Conservation (phyloP, 2,888 invertebrate genomes). For the Lithodes maja region DNA sequence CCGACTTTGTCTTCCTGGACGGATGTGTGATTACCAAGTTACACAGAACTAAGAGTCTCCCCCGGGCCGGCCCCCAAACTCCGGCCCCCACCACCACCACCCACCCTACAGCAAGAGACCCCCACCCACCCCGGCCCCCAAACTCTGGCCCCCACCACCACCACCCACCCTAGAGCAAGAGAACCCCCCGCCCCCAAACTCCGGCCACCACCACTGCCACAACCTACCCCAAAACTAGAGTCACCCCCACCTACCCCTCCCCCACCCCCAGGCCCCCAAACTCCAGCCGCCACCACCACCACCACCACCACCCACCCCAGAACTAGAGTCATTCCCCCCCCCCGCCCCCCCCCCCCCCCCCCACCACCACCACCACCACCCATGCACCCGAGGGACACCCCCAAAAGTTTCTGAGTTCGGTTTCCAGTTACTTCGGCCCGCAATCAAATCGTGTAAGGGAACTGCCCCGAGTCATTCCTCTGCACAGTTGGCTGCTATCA, state of each 20-base stretch:
- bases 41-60: not conserved
- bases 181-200: not conserved
- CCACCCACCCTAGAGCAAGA: too few species aligned
- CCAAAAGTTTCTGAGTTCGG: too few species aligned
- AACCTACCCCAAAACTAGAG: not conserved
- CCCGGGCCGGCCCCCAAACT: not conserved
- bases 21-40: slow-evolving; percentile 1
- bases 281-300: not conserved
- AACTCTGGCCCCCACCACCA: not conserved
- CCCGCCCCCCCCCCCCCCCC: not conserved
- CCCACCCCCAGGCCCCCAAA: not conserved
- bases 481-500: not conserved
- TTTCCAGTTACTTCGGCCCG: too few species aligned
- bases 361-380: not conserved
- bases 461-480: not conserved
- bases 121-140: not conserved
- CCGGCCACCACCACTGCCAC: not conserved
- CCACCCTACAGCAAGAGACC: not conserved
- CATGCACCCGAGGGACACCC: not conserved
- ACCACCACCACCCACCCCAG: not conserved
- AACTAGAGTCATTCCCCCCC: not conserved
- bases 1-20: not conserved
- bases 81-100: not conserved
- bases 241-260: not conserved
- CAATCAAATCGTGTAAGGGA: too few species aligned